These are phyloP conservation scores for Beris morrisii DNA, from an alignment of 2,888 invertebrate genomes.

Conservation along the genomic window DNA sequence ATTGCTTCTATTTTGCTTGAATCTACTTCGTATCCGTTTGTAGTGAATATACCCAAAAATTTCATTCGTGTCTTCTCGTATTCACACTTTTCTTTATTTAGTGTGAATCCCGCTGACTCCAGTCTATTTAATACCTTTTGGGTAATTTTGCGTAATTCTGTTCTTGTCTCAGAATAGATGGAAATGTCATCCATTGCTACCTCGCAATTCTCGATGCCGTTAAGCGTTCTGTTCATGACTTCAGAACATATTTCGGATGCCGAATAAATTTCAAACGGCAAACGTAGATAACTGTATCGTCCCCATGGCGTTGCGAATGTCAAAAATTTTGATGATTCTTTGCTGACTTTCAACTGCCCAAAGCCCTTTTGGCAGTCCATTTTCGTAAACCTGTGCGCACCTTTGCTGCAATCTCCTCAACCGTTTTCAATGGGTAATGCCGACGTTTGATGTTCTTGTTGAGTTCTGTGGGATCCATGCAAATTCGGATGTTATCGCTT, in stretches of 20 bases:
- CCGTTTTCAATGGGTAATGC: slow-evolving; percentile 21
- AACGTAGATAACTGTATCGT: slow-evolving; percentile 40
- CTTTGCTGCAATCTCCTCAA: slow-evolving; percentile 34
- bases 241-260: not conserved
- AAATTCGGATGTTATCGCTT: slow-evolving; percentile 18
- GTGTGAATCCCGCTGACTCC: not conserved
- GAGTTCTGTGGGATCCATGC: not conserved
- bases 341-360: slow-evolving; percentile 38
- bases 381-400: slow-evolving; percentile 36
- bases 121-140: not conserved
- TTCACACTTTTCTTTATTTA: not conserved
- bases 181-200: slow-evolving; percentile 13
- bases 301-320: slow-evolving; percentile 30
- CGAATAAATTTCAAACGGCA: slow-evolving; percentile 23
- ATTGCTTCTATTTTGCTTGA: too few relatives aligned
- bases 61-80: not conserved
- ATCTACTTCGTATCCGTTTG: too few relatives aligned
- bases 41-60: too few relatives aligned
- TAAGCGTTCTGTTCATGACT: too few relatives aligned
- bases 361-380: slow-evolving; percentile 40
- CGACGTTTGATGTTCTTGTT: slow-evolving; percentile 18
- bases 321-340: slow-evolving; percentile 37
- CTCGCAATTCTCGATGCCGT: too few relatives aligned
- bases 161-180: not conserved
- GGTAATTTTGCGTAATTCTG: not conserved